These are phyloP conservation scores for Acronicta psi DNA, from an alignment of 2,888 invertebrate genomes.

Conservation along the genomic window DNA sequence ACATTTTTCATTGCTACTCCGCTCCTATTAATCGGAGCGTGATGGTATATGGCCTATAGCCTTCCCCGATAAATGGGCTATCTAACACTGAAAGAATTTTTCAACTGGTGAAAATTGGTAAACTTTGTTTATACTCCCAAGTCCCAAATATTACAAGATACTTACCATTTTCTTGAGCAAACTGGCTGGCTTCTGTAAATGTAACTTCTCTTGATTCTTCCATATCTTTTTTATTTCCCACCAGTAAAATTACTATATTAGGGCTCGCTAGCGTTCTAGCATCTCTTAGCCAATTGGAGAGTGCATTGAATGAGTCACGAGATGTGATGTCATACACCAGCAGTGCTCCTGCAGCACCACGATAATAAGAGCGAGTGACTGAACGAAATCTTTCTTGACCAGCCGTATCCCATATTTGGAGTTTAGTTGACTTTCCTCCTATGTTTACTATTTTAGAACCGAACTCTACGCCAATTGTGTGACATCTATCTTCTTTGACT, in stretches of 20 bases:
- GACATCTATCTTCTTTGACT: conserved; percentile 95
- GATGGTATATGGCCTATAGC: too few relatives aligned
- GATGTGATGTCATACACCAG: conserved; percentile 97
- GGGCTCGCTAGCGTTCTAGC: conserved; percentile 94
- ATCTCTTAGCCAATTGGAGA: conserved; percentile 95
- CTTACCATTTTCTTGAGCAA: conserved; percentile 95
- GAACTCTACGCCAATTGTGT: conserved; percentile 96
- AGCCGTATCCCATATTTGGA: conserved; percentile 97
- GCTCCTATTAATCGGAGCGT: too few relatives aligned
- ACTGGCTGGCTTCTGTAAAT: conserved; percentile 94
- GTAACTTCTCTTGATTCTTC: conserved; percentile 95
- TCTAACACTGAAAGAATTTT: too few relatives aligned
- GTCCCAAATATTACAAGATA: too few relatives aligned
- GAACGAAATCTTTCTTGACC: conserved; percentile 99
- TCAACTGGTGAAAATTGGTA: too few relatives aligned
- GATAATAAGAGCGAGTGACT: conserved; percentile 95
- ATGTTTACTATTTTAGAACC: conserved; percentile 95
- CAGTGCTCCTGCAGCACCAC: conserved; percentile 97
- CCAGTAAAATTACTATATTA: conserved; percentile 93
- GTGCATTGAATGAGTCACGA: conserved; percentile 97
- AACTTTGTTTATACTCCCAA: too few relatives aligned
- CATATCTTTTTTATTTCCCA: conserved; percentile 95
- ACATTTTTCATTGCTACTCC: too few relatives aligned
- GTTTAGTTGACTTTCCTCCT: conserved; percentile 94
- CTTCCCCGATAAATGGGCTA: too few relatives aligned